These are phyloP conservation scores for Eriosoma lanigerum DNA, from an alignment of 1,140 invertebrate genomes.

Conservation along the genomic window DNA sequence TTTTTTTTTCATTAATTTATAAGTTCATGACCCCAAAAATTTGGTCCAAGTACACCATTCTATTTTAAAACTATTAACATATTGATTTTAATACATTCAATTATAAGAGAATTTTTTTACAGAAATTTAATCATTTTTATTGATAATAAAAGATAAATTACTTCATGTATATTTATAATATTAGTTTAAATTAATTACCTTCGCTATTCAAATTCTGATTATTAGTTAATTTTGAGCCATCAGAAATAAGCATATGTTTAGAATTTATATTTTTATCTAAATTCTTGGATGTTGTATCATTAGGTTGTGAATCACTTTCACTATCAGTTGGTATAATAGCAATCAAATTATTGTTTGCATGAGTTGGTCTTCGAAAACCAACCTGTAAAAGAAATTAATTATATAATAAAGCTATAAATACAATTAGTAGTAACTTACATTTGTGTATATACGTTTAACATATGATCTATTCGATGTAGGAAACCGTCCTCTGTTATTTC, in stretches of 20 bases:
- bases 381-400: slow-evolving; percentile 22
- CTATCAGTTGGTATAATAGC: slow-evolving; percentile 39
- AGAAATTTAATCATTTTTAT: too few species aligned
- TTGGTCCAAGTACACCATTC: too few species aligned
- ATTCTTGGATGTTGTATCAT: slow-evolving; percentile 12
- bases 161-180: too few species aligned
- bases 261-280: neutral
- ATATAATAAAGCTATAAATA: neutral
- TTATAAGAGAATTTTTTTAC: too few species aligned
- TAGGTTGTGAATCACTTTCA: neutral
- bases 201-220: neutral
- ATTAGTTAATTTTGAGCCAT: neutral
- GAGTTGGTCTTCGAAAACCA: slow-evolving; percentile 41
- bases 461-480: neutral
- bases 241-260: neutral
- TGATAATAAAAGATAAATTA: too few species aligned
- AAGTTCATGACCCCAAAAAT: too few species aligned
- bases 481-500: slow-evolving; percentile 42
- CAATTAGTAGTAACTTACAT: slow-evolving; percentile 18
- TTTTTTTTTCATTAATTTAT: too few species aligned
- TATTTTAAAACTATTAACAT: too few species aligned
- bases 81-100: too few species aligned
- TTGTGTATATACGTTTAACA: slow-evolving; percentile 19
- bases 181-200: slow-evolving; percentile 28
- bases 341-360: slow-evolving; percentile 45